These are phyloP conservation scores for Pitangus sulphuratus DNA, from an alignment of 2,797 vertebrate genomes.

Conservation along the genomic window DNA sequence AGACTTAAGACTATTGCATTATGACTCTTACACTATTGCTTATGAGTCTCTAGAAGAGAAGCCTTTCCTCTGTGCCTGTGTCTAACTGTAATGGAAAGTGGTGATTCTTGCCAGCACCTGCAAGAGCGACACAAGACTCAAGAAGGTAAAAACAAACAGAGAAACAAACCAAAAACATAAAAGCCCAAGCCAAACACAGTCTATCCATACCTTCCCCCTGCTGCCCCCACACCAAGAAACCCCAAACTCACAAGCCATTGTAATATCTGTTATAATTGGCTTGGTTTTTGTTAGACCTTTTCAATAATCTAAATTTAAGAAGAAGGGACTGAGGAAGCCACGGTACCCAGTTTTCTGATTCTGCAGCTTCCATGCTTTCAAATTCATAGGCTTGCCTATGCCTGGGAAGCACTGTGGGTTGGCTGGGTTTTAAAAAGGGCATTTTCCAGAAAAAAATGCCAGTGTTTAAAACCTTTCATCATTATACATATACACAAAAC, in stretches of 20 bases:
- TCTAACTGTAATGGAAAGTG: background rate
- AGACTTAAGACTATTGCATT: background rate
- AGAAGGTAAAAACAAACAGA: background rate
- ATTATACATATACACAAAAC: too few relatives aligned
- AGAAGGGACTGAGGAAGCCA: background rate
- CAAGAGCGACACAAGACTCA: background rate
- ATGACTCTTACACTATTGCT: background rate
- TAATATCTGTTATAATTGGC: background rate
- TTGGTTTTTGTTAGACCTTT: background rate
- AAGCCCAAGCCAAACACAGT: fast-evolving
- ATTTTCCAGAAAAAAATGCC: too few relatives aligned
- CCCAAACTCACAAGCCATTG: background rate
- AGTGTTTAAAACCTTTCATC: too few relatives aligned
- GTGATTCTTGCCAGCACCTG: background rate
- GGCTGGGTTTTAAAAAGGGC: background rate
- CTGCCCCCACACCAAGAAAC: background rate
- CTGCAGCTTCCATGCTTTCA: background rate
- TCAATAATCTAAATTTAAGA: background rate
- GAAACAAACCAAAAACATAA: background rate
- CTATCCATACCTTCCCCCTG: fast-evolving
- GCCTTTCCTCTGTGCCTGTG: background rate
- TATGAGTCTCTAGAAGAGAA: background rate
- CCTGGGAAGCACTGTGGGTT: background rate
- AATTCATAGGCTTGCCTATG: background rate
- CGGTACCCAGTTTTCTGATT: background rate